These are phyloP conservation scores for Stictocephala bisonia DNA, from an alignment of 2,888 invertebrate genomes.

Conservation along the genomic window DNA sequence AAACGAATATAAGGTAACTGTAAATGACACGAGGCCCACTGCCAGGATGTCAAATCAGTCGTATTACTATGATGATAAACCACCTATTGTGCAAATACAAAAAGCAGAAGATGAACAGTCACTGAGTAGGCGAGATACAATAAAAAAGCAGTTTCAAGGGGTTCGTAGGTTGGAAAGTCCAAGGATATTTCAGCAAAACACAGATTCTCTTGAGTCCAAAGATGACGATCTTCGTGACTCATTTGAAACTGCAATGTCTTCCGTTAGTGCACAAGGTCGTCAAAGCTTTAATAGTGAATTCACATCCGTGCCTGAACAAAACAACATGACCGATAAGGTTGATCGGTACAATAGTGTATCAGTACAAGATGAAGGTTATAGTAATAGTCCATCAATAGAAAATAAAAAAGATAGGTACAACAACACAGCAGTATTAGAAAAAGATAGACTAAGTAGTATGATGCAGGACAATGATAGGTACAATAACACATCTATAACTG, in stretches of 20 bases:
- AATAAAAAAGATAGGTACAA: conserved; percentile 32
- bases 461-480: conserved; percentile 18
- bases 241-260: conserved; percentile 69
- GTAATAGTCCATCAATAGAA: conserved; percentile 7
- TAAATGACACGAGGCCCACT: conserved; percentile 45
- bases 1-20: conserved; percentile 58
- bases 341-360: conserved; percentile 22
- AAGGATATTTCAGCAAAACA: conserved; percentile 64
- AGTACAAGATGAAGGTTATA: conserved; percentile 23
- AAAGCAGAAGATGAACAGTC: conserved; percentile 47
- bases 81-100: conserved; percentile 52
- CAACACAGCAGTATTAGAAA: not conserved
- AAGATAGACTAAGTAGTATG: not conserved
- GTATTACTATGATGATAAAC: conserved; percentile 61
- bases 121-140: conserved; percentile 53
- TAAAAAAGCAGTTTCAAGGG: conserved; percentile 53
- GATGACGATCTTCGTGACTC: conserved; percentile 69
- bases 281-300: conserved; percentile 58
- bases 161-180: conserved; percentile 46
- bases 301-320: conserved; percentile 38
- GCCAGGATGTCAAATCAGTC: conserved; percentile 49
- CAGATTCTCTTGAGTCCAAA: conserved; percentile 69
- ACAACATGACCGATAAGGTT: conserved; percentile 23
- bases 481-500: not conserved
- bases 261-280: conserved; percentile 63